Conservation (phyloP, 1,140 invertebrate species). For the Linepithema humile region DNA sequence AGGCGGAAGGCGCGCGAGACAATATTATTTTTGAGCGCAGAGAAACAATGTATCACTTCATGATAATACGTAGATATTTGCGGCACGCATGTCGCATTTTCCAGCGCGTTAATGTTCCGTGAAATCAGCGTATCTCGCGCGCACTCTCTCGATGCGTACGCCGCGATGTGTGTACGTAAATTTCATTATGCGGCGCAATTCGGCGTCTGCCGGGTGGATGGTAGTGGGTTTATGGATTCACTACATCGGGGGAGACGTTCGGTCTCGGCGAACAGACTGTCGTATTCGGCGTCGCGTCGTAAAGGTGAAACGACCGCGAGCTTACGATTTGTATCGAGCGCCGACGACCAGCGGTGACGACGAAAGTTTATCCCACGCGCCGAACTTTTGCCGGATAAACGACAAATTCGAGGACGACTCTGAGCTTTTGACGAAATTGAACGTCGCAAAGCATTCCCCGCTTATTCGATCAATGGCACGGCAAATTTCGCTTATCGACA, state of each 20-base stretch:
- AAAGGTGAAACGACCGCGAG: constrained; percentile 62
- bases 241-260: not conserved
- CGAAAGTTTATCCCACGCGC: constrained; percentile 8
- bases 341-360: not conserved
- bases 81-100: not conserved
- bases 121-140: constrained; percentile 28
- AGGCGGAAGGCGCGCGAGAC: not conserved
- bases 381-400: not conserved
- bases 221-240: not conserved
- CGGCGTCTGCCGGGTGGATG: not conserved
- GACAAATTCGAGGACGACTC: not conserved
- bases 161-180: not conserved
- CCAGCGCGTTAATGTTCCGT: not conserved
- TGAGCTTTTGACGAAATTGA: constrained; percentile 50
- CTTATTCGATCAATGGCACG: constrained; percentile 31
- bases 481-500: not conserved
- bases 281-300: constrained; percentile 29
- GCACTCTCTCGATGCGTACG: not conserved
- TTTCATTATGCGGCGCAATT: constrained; percentile 43
- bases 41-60: not conserved
- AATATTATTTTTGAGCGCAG: not conserved
- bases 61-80: constrained; percentile 6
- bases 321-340: constrained; percentile 61
- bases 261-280: constrained; percentile 5
- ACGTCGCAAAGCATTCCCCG: not conserved